Base-by-base conservation (phyloP, 2,888 invertebrate genomes). In the Lymantria dispar region DNA sequence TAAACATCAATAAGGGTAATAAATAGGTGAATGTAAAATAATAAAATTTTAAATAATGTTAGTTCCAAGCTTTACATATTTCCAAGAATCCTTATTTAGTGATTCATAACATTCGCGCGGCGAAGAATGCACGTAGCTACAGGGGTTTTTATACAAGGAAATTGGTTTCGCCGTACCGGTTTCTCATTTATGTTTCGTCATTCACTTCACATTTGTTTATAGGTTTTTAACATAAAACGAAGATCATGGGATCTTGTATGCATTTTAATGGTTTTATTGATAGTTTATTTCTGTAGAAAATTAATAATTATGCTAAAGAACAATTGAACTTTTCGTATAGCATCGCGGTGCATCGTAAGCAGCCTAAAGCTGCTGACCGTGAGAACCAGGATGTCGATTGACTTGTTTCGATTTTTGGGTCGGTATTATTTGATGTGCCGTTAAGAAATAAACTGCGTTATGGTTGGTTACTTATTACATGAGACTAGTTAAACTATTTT, bases 31-130 rank as follows among this genome's bases (percentile, higher is more conserved):
- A 36, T 36, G 1, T 22, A 22, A 22, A 22, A 22, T 5, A 22
- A 5, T 2, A 5, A 11, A 36, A 5, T 36, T 11, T 36, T 36
- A 38, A 1, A 38, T 12, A 33, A n/a, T 12, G n/a, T 36, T 9
- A 7, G 33, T 38, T 15, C 14, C 14, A 54, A 43, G 52, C 48
- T 58, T 68, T 62, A 58, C 54, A 56, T 60, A 63, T 57, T 83
- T 76, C 81, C 64, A 56, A 57, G 79, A 79, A 83, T 67, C 60
- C 56, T 64, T 72, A 68, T 71, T 70, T 64, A 64, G 59, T 84
- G 85, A 87, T 76, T 85, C 85, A 86, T 64, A 71, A 65, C 60
- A 69, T 78, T 77, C 72, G 68, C 78, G 74, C 75, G 72, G 44
- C 51, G 58, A 54, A 62, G 60, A 64, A 51, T 57, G 70, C 76